Conservation (phyloP, 2,888 invertebrate species). For the Argyra leucocephala region DNA sequence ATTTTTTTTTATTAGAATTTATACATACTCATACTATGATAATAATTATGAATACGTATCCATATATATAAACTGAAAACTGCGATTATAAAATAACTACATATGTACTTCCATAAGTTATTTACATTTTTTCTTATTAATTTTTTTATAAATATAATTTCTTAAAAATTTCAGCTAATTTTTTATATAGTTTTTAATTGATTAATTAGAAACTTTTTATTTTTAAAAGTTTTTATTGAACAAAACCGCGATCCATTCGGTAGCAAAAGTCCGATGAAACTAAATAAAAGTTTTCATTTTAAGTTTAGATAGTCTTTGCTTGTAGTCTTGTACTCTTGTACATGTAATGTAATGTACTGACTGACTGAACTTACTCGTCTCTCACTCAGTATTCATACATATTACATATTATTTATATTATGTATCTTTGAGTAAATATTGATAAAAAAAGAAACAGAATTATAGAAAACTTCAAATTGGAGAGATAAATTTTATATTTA, state of each 20-base stretch:
- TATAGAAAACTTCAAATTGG: background rate
- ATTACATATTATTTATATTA: background rate
- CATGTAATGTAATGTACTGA: too few relatives aligned
- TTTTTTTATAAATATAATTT: background rate
- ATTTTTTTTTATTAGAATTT: too few relatives aligned
- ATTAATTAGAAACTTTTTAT: background rate
- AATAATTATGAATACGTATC: too few relatives aligned
- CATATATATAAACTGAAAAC: too few relatives aligned
- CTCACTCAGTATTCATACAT: too few relatives aligned
- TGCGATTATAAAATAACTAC: too few relatives aligned
- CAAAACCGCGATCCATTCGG: background rate
- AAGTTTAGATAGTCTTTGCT: background rate
- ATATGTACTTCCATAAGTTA: too few relatives aligned
- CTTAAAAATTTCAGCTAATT: background rate
- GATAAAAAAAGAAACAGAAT: background rate
- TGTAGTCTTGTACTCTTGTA: too few relatives aligned
- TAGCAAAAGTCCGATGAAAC: background rate
- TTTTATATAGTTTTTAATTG: background rate
- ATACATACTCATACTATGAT: too few relatives aligned
- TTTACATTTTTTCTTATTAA: too few relatives aligned
- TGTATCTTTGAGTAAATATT: slow-evolving; percentile 1
- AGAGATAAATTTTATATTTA: background rate
- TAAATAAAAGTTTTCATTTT: slow-evolving; percentile 2
- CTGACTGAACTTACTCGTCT: too few relatives aligned
- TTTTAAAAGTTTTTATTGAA: background rate